Evolutionary conservation across 2,797 vertebrate genomes (phyloP).

Genomic region (Myioborus miniatus): DNA sequence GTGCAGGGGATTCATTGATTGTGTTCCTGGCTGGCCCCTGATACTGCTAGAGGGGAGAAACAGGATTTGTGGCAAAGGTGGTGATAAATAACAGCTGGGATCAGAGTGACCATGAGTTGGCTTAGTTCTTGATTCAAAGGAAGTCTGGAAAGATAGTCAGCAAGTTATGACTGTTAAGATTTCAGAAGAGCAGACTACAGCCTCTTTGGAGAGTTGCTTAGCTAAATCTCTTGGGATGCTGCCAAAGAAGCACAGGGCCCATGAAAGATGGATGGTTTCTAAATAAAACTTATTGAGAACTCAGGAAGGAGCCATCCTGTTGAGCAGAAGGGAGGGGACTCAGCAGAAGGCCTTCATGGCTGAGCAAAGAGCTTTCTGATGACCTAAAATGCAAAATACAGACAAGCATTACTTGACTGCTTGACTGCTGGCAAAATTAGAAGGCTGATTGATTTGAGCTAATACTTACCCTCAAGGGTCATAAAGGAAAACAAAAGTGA

Average conservation of each 20-base stretch:
- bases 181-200: constrained; percentile 6
- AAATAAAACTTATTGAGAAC: background rate
- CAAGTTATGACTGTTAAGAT: background rate
- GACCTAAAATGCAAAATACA: background rate
- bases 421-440: background rate
- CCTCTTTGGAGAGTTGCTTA: background rate
- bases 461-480: background rate
- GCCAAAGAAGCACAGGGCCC: background rate
- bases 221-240: background rate
- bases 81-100: background rate
- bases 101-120: background rate
- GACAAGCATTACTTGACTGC: background rate
- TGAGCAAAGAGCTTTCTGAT: background rate
- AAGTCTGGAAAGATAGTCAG: background rate
- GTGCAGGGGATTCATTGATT: background rate
- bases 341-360: background rate
- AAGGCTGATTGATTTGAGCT: background rate
- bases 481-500: background rate
- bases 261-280: constrained; percentile 24
- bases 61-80: background rate
- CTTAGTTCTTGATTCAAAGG: background rate
- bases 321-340: background rate
- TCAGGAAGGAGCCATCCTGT: background rate
- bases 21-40: background rate
- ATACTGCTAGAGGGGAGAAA: background rate